Conservation (phyloP, 2,113 vertebrate species). For the Alligator sinensis region DNA sequence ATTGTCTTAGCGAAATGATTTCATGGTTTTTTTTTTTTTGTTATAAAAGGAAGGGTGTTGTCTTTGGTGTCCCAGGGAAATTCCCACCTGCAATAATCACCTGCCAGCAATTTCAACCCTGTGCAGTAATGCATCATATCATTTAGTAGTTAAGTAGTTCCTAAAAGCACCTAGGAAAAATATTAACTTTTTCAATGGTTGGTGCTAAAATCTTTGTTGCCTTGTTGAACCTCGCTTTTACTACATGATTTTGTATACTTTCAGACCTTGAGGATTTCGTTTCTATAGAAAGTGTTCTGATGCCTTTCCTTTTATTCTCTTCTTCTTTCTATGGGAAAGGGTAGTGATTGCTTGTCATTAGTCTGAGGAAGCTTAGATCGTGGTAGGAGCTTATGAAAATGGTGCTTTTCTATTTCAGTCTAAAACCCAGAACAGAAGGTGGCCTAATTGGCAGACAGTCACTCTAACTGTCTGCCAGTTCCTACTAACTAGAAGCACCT, state of each 20-base stretch:
- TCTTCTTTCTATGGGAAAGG: background rate
- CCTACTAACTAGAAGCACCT: background rate
- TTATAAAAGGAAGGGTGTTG: background rate
- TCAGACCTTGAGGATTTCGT: background rate
- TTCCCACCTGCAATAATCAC: conserved; percentile 17
- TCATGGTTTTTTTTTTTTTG: background rate
- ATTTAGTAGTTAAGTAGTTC: background rate
- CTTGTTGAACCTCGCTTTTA: conserved; percentile 5
- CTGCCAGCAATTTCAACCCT: conserved; percentile 2
- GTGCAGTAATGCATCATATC: background rate
- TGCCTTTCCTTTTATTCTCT: background rate
- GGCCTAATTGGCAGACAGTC: background rate
- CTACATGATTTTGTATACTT: background rate
- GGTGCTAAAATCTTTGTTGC: conserved; percentile 10
- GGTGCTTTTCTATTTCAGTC: background rate
- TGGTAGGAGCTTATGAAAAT: background rate
- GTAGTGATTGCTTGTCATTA: background rate
- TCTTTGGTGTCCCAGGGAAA: background rate
- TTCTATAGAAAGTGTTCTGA: background rate
- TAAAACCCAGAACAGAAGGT: background rate
- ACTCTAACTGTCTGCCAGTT: background rate
- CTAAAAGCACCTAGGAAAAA: background rate
- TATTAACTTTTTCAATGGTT: background rate
- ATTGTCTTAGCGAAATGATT: background rate
- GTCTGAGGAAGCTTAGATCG: background rate